Conservation (phyloP, 2,888 invertebrate species). For the Mesochorus sp. region DNA sequence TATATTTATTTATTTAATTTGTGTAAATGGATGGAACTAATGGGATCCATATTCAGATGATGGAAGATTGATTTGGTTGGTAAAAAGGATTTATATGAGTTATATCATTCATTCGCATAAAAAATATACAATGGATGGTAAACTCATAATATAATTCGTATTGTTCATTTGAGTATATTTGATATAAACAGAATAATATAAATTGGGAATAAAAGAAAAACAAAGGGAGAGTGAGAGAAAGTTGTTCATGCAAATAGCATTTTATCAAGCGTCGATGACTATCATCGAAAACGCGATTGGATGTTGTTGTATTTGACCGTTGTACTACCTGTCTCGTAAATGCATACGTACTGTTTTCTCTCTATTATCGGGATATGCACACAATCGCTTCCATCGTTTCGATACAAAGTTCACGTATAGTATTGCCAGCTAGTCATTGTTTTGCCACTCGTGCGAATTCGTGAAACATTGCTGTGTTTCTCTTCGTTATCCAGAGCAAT, state of each 20-base stretch:
- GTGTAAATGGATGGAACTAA: neutral
- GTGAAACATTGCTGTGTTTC: constrained; percentile 14
- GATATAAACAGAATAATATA: constrained; percentile 6
- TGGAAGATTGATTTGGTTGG: neutral
- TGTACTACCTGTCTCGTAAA: constrained; percentile 20
- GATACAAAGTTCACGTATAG: neutral
- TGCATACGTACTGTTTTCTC: constrained; percentile 34
- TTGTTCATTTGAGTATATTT: constrained; percentile 28
- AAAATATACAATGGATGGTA: constrained; percentile 45
- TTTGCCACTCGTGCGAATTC: constrained; percentile 32
- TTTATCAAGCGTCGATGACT: constrained; percentile 62
- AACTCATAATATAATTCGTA: constrained; percentile 28
- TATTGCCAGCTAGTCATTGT: constrained; percentile 38
- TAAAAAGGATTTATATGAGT: constrained; percentile 29
- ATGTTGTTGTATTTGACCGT: constrained; percentile 33
- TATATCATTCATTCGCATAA: constrained; percentile 31
- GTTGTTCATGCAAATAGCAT: constrained; percentile 47
- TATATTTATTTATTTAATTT: neutral
- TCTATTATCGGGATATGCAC: constrained; percentile 22
- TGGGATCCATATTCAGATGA: neutral
- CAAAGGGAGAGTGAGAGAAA: constrained; percentile 2
- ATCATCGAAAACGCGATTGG: constrained; percentile 51
- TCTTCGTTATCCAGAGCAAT: constrained; percentile 23
- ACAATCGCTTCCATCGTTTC: constrained; percentile 33
- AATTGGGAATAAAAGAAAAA: neutral